These are phyloP conservation scores for Leuciscus idus DNA, from an alignment of 2,113 vertebrate genomes.

Conservation along the genomic window DNA sequence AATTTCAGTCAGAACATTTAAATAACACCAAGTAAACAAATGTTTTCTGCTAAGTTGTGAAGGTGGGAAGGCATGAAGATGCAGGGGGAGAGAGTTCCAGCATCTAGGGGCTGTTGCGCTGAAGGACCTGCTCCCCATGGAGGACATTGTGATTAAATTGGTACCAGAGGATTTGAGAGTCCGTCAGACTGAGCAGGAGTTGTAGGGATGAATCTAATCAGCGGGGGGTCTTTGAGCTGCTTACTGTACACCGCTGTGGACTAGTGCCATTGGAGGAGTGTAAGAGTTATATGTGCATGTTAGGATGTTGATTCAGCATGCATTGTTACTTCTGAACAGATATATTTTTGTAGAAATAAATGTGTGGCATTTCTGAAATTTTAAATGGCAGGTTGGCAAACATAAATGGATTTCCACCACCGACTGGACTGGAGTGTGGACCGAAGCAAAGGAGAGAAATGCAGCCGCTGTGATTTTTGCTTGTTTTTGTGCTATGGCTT, in stretches of 20 bases:
- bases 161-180: background rate
- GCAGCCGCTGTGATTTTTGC: background rate
- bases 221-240: background rate
- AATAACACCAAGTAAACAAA: background rate
- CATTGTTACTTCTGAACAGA: background rate
- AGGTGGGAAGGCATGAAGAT: background rate
- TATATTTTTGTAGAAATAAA: background rate
- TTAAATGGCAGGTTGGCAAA: background rate
- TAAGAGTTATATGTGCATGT: background rate
- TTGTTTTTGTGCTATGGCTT: background rate
- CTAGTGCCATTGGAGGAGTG: background rate
- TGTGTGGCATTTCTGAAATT: background rate
- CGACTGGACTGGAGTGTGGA: background rate
- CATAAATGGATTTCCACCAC: background rate
- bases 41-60: background rate
- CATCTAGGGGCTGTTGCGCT: background rate
- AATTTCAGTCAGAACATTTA: background rate
- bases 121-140: background rate
- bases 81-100: background rate
- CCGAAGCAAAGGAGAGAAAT: background rate
- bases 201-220: slow-evolving; percentile 2
- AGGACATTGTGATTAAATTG: background rate
- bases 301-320: background rate
- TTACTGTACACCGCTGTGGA: background rate
- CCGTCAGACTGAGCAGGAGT: background rate